Evolutionary conservation across 1,140 invertebrate species (phyloP), one percentile per base, ranked within the genome.

Genomic region (Magallana gigas): DNA sequence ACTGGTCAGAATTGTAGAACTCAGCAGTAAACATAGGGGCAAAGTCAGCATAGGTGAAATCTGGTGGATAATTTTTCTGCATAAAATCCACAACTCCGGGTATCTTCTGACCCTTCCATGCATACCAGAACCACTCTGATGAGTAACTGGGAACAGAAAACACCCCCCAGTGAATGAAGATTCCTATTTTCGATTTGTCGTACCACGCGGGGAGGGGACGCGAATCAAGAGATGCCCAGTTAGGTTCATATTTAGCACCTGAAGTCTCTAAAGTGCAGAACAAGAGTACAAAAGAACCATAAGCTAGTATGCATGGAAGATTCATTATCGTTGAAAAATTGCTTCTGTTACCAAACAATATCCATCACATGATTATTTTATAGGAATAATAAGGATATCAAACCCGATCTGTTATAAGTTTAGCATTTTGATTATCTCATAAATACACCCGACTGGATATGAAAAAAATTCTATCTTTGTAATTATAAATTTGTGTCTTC

Each of bases 191-290:
- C n/a, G 91, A 91, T 14, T 94, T 89, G 64, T 95, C 94, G 87
- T 91, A 95, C 94, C 94, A 95, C 11, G 11, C 11, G 11, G 95
- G 95, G 16, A 95, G 88, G 4, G 95, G 94, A 16, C 95, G 90
- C 0, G 90, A 88, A 83, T 95, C 95, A 11, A 95, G 87, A 56
- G 95, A 95, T 0, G 91, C 81, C 95, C 95, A 95, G 29, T 87
- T 91, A 11, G 93, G 91, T 84, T 87, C 84, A 85, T 93, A 93
- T 84, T 83, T 83, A 18, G 81, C 57, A 83, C 81, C 23, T 1
- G 36, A 29, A 29, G 18, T 29, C 23, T 76, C 23, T 12, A 76
- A 76, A 29, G 14, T 48, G 23, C 12, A 9, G 23, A 12, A 29
- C 23, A 36, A 2, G 11, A 76, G 23, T 3, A 29, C 9, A 36